phyloP scores from a whole-genome alignment of 2,113 vertebrate species.

The Notechis scutatus region DNA sequence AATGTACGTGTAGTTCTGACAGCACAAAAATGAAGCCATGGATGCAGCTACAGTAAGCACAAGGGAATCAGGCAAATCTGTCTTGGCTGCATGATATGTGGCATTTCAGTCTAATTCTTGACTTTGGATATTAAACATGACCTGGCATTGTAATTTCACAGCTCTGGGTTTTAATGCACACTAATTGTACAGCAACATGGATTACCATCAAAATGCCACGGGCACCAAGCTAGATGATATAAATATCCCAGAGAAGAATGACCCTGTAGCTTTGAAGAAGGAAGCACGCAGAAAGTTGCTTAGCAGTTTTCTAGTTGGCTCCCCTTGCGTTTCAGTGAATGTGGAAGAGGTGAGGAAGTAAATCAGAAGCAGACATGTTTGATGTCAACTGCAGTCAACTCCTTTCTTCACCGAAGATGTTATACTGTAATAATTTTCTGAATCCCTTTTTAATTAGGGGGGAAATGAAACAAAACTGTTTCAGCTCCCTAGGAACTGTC shows the following conservation, averaged over 20 bases:
- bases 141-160: background rate
- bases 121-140: background rate
- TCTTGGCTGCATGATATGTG: background rate
- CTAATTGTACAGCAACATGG: background rate
- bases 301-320: background rate
- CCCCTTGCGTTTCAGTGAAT: background rate
- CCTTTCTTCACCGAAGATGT: background rate
- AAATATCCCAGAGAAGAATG: background rate
- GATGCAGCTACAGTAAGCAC: background rate
- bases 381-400: background rate
- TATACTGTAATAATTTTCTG: background rate
- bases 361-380: background rate
- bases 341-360: background rate
- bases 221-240: background rate
- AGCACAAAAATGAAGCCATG: background rate
- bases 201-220: background rate
- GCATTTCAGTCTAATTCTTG: background rate
- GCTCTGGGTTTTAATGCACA: background rate
- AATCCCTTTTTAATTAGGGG: background rate
- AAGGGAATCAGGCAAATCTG: background rate
- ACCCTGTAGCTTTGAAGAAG: background rate
- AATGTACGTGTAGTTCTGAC: background rate
- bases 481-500: background rate
- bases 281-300: background rate
- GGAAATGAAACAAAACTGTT: background rate